Evolutionary conservation across 2,797 vertebrate species (phyloP), one percentile per base, ranked within the genome.

Genomic region (Myotis planiceps): DNA sequence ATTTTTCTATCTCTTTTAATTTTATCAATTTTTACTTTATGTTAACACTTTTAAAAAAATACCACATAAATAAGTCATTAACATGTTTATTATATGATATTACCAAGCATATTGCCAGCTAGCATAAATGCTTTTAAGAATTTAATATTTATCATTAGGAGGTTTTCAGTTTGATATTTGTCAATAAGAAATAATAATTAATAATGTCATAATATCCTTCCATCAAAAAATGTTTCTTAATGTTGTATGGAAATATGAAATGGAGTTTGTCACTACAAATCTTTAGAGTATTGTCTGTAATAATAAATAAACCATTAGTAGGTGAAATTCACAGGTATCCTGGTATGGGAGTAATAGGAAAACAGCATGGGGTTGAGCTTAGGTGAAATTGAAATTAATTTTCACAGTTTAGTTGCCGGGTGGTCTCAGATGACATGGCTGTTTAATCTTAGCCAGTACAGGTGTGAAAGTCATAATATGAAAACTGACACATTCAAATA

Each of bases 401-500:
- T 98, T 98, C 98, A 97, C 96, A 97, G 92, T 96, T 97, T 97
- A 97, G 93, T 84, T 97, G 63, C 81, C 45, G 60, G 72, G 88
- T 49, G 93, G 78, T 96, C 97, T 98, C 81, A 63, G 88, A 97
- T 97, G 96, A 97, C 94, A 95, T 88, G 75, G 92, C 81, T 98
- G 94, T 97, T 98, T 97, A 97, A 95, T 96, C 76, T 95, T 97
- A 96, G 86, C 92, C 80, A 71, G 92, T 90, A 97, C 88, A 97
- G 96, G 87, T 97, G 96, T 97, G 96, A 97, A 98, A 97, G 32
- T 96, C 96, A 90, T 96, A 97, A 97, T 97, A 97, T 49, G 94
- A 98, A 97, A 98, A 97, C 88, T 97, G 97, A 97, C 97, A 98
- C 92, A 96, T 98, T 96, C 91, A 96, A 98, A 98, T 87, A 92